These are phyloP conservation scores for Danaus melanippus DNA, from an alignment of 1,140 invertebrate genomes.

Conservation along the genomic window DNA sequence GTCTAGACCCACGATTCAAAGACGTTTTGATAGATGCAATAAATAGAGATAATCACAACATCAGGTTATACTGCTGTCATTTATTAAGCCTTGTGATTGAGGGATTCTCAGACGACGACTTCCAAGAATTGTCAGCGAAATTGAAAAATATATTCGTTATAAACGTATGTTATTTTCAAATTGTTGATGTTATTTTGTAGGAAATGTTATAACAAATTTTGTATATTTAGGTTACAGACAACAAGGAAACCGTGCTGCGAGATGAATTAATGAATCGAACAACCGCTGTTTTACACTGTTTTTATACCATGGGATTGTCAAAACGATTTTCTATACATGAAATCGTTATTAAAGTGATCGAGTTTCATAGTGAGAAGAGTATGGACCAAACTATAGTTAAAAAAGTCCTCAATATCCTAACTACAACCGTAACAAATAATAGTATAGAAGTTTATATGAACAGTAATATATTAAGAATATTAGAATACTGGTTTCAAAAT, in stretches of 20 bases:
- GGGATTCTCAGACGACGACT: constrained; percentile 27
- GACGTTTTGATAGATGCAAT: constrained; percentile 32
- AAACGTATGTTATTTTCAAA: constrained; percentile 28
- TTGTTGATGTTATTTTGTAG: constrained; percentile 2
- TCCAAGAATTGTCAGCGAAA: constrained; percentile 25
- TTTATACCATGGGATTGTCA: constrained; percentile 34
- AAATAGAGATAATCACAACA: constrained; percentile 36
- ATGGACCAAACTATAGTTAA: constrained; percentile 35
- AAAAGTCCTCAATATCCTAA: constrained; percentile 44
- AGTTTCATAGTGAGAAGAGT: constrained; percentile 41
- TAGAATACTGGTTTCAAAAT: constrained; percentile 46
- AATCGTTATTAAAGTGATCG: constrained; percentile 33
- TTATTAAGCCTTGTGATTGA: constrained; percentile 33
- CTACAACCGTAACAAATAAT: constrained; percentile 21
- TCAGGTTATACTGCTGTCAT: constrained; percentile 55
- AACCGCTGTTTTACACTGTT: constrained; percentile 47
- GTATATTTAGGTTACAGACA: constrained; percentile 38
- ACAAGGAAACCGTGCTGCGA: constrained; percentile 38
- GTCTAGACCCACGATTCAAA: constrained; percentile 26
- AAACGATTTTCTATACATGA: constrained; percentile 31
- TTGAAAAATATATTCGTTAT: constrained; percentile 44
- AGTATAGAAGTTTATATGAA: constrained; percentile 36
- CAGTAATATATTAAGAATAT: constrained; percentile 33
- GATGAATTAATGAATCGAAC: constrained; percentile 62
- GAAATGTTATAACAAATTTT: too few species aligned